These are phyloP conservation scores for Phoebastria nigripes DNA, from an alignment of 2,797 vertebrate genomes.

Conservation along the genomic window DNA sequence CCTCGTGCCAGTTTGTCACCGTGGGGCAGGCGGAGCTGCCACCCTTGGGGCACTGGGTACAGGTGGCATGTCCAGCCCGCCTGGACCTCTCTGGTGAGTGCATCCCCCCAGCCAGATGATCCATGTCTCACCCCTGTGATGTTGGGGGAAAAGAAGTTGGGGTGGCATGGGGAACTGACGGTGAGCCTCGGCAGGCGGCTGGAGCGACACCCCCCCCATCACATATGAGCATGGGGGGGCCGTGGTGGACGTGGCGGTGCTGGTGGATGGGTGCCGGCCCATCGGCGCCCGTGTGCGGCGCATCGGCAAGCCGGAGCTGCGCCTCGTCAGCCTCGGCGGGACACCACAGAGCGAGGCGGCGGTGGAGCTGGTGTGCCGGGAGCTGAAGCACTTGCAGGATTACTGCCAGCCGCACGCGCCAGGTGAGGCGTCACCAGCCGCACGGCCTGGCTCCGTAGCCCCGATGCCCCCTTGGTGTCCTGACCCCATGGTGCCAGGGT, in stretches of 20 bases:
- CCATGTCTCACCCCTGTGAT: fast-evolving
- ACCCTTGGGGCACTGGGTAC: constrained; percentile 83
- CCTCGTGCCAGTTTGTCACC: constrained; percentile 81
- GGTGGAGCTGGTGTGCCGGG: constrained; percentile 74
- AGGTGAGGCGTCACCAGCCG: constrained; percentile 66
- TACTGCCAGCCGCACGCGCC: constrained; percentile 91
- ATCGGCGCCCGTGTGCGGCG: constrained; percentile 85
- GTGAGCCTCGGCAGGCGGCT: constrained; percentile 79
- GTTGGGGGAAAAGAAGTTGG: not conserved
- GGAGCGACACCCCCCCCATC: constrained; percentile 94
- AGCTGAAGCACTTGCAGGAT: constrained; percentile 83
- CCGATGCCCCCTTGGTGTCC: fast-evolving
- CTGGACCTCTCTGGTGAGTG: constrained; percentile 89
- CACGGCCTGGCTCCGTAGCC: not conserved
- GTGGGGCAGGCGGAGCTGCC: constrained; percentile 68
- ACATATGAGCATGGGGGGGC: constrained; percentile 91
- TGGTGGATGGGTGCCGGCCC: constrained; percentile 83
- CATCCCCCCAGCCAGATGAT: not conserved
- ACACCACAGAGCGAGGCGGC: constrained; percentile 32
- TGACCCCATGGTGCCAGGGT: not conserved
- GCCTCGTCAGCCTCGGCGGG: constrained; percentile 73
- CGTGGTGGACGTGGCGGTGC: constrained; percentile 86
- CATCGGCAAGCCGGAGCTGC: constrained; percentile 78
- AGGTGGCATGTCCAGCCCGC: constrained; percentile 86
- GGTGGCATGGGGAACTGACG: not conserved